Base-by-base conservation (phyloP, 2,888 invertebrate species). In the Cantharis flavilabris region DNA sequence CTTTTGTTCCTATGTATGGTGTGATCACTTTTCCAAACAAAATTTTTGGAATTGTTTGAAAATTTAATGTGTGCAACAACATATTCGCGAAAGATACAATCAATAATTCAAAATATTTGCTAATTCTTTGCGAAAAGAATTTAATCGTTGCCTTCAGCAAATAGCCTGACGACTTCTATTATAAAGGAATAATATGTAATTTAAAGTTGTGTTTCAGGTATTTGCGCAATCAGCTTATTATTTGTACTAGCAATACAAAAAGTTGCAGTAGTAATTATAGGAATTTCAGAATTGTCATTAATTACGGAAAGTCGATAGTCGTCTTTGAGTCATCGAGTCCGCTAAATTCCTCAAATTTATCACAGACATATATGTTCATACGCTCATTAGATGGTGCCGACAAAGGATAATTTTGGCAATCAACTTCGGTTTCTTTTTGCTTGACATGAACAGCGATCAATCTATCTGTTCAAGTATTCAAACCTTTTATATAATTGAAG, bases 401-500 rank as follows among this genome's bases (percentile, higher is more conserved):
- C 86, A 86, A 86, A 86, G 86, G 83, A 81, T 83, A 84, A 85
- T 86, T 86, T 85, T 85, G 84, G 85, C 86, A 84, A 86, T 86
- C 85, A 83, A 83, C 83, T 82, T 83, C 83, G 81, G 82, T 82
- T 78, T 77, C 80, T 84, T 85, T 84, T 84, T 84, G 81, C 82
- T 80, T 79, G 81, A 80, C 76, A 77, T 76, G 76, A 71, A 70
- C 79, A 81, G 83, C 81, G 81, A 85, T 84, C 84, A 84, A 84
- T 85, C 84, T 84, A 84, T 84, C 81, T 78, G 82, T 76, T 81
- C 77, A 79, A 78, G 78, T 81, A 79, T 81, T 81, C 76, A 79
- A 75, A 71, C 70, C 75, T 77, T 75, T 75, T 75, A 78, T 76
- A 78, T 76, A 78, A 76, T 78, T 78, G 73, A 76, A 73, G 76